Base-by-base conservation (phyloP, 2,113 vertebrate genomes). In the Pedetes capensis region DNA sequence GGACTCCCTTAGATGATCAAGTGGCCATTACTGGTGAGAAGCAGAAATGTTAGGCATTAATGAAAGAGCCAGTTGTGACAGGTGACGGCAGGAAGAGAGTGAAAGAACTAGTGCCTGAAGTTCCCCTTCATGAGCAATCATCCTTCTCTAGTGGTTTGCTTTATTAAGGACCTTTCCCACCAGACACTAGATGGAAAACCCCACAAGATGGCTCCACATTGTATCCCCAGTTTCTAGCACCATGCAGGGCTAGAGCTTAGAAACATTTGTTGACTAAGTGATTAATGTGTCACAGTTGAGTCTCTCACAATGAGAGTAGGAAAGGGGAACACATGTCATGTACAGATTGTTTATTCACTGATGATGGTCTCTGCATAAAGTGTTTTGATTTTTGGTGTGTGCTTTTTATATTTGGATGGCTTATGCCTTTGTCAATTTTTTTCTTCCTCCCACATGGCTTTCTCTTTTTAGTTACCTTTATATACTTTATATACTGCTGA, bases 381-480 rank as follows among this genome's bases (percentile, higher is more conserved):
- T 84, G 83, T 80, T 91, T 82, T 93, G 59, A 71, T 97, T 91
- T 95, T 89, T 87, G 18, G 37, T 64, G 34, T 88, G 16, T 90
- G 94, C 89, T 51, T 82, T 95, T 74, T 87, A 55, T 71, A 90
- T 78, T 93, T 96, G 92, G 34, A 87, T 95, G 86, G 78, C 32
- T 92, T 72, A 74, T 91, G 93, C 47, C 49, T 93, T 96, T 88
- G 22, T 53, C 53, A 55, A 29, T 92, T 96, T 89, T 95, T 55
- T 47, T 4, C 32, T 6, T 18, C 47, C 81, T 55, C 91, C 53
- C 72, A 86, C 84, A 78, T 89, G 64, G 53, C 84, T 68, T 94
- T 97, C 87, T 96, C 74, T 20, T 97, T 98, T 95, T 82, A 83
- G 81, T 97, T 94, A 94, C 86, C 64, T 89, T 95, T 91, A 79